Evolutionary conservation across 2,113 vertebrate genomes (phyloP), one percentile per base, ranked within the genome.

Genomic region (Mugil cephalus): DNA sequence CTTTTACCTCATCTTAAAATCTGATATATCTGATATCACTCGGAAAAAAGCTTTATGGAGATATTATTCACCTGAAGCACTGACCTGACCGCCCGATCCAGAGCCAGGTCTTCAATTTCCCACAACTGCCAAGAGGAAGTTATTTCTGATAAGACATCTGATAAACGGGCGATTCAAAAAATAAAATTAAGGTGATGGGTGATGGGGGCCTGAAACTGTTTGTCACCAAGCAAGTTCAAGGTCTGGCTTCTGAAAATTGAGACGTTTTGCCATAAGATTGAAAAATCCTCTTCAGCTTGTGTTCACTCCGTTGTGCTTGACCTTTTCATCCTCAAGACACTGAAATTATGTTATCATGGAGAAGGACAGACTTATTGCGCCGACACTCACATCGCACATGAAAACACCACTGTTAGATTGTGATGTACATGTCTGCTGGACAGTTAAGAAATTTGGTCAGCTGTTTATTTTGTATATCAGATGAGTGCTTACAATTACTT

Each of bases 181-280:
- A 81, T 36, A 50, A 75, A 84, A 80, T 88, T 86, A 88, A 87
- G 72, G 73, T 84, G 82, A 91, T 80, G 56, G 81, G 77, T 89
- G n/a, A n/a, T n/a, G 73, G 80, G 18, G 69, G 86, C 84, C 72
- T 77, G 74, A 63, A 74, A 79, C 80, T 67, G 81, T 78, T 81
- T 87, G 84, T 91, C 84, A 91, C 82, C 85, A 88, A 83, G 42
- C 39, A 80, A 87, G 90, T 92, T 93, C 90, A 93, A 94, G 91
- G 91, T 87, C 87, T 79, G 51, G 74, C 55, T 79, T 80, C 60
- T 67, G 80, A 79, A 87, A 89, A 88, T 87, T 36, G 72, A 87
- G 77, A 88, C 83, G 86, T 91, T 87, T 88, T 88, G 75, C 85
- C 63, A 82, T 62, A 71, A 87, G 80, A 89, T 81, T 91, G 81